Percentiles rank a stretch among this genome's conserved stretches.
These are phyloP conservation scores for Parnassius mnemosyne DNA, from an alignment of 2,888 invertebrate genomes.

Conservation along the genomic window DNA sequence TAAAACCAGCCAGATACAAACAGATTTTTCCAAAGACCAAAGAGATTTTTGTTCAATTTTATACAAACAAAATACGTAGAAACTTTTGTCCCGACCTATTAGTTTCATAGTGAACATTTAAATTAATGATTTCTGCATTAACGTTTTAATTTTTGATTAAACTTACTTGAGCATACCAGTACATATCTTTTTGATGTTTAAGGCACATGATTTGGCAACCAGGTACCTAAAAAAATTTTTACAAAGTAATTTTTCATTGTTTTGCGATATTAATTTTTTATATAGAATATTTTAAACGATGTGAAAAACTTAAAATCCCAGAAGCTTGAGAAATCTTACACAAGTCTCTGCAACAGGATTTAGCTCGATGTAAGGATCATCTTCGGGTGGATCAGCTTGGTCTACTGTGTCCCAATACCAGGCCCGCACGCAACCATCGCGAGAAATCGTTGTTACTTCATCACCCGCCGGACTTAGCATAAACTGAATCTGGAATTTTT, in stretches of 20 bases:
- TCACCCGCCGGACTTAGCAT: slow-evolving; percentile 69
- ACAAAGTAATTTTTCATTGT: not conserved
- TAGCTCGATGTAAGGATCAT: slow-evolving; percentile 88
- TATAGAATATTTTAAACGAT: not conserved
- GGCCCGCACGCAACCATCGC: slow-evolving; percentile 88
- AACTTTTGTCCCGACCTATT: too few species aligned
- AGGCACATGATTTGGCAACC: slow-evolving; percentile 72
- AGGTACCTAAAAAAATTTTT: slow-evolving; percentile 52
- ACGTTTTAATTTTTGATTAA: slow-evolving; percentile 12
- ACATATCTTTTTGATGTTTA: slow-evolving; percentile 67
- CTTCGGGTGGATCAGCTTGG: slow-evolving; percentile 90
- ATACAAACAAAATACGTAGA: too few species aligned
- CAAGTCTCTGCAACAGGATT: slow-evolving; percentile 93
- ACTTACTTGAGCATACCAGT: slow-evolving; percentile 89
- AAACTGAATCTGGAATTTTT: slow-evolving; percentile 58
- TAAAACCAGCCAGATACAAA: too few species aligned
- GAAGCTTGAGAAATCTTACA: slow-evolving; percentile 42
- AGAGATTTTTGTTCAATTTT: too few species aligned
- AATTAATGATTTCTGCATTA: too few species aligned
- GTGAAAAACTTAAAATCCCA: too few species aligned
- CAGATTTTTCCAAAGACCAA: too few species aligned
- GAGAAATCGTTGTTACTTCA: slow-evolving; percentile 77
- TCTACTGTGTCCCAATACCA: slow-evolving; percentile 97
- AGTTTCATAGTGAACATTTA: too few species aligned
- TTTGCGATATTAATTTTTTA: not conserved